Conservation (phyloP, 2,113 vertebrate species). For the Indicator indicator region DNA sequence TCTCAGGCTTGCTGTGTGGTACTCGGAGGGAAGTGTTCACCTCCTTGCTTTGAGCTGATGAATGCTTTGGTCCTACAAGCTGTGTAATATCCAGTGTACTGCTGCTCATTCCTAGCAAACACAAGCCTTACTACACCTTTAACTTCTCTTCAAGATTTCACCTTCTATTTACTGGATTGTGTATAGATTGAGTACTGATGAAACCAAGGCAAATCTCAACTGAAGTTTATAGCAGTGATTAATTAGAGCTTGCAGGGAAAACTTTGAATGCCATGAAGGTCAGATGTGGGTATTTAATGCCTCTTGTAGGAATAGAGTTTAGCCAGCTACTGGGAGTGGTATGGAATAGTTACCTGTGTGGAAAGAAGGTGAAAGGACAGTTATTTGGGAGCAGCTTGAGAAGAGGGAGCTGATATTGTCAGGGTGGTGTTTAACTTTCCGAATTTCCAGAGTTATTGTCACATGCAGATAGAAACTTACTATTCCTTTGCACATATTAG, state of each 20-base stretch:
- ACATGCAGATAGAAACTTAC: neutral
- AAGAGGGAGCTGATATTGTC: neutral
- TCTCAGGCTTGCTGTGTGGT: neutral
- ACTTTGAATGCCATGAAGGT: neutral
- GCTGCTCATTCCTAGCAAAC: neutral
- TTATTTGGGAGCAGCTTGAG: neutral
- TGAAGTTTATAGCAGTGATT: neutral
- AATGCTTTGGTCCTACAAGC: neutral
- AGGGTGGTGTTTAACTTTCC: neutral
- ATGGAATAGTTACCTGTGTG: neutral
- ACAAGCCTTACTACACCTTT: neutral
- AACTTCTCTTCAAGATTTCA: neutral
- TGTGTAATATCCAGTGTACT: neutral
- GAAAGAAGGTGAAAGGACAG: neutral
- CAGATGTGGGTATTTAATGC: neutral
- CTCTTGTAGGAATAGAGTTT: neutral
- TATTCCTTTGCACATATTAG: neutral
- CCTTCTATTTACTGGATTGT: neutral
- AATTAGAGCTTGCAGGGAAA: neutral
- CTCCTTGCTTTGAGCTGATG: neutral
- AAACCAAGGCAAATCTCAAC: neutral
- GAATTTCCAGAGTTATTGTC: neutral
- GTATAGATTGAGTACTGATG: neutral
- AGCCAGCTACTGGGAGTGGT: neutral
- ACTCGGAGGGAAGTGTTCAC: neutral